These are phyloP conservation scores for Plodia interpunctella DNA, from an alignment of 1,140 invertebrate genomes.

Conservation along the genomic window DNA sequence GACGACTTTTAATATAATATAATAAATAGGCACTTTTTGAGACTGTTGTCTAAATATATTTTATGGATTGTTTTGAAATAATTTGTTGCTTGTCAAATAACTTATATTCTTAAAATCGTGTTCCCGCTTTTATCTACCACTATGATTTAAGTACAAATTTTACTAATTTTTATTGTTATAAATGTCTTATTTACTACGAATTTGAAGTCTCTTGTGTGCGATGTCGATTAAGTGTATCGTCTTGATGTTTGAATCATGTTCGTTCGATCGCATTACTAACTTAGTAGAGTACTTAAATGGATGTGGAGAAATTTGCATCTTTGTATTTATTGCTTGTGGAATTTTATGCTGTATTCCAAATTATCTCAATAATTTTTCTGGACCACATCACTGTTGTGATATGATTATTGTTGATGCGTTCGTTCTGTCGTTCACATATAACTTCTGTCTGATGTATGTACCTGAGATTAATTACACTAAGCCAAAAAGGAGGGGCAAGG, in stretches of 20 bases:
- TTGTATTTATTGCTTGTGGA: not conserved
- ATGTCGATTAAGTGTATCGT: constrained; percentile 23
- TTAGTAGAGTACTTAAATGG: not conserved
- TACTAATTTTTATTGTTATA: constrained; percentile 72
- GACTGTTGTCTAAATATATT: constrained; percentile 73
- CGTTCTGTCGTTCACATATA: not conserved
- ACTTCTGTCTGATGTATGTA: not conserved
- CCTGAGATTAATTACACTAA: constrained; percentile 7
- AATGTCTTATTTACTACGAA: constrained; percentile 54
- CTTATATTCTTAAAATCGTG: constrained; percentile 46
- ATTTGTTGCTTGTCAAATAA: constrained; percentile 65
- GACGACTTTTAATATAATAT: constrained; percentile 48
- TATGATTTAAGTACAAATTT: constrained; percentile 75
- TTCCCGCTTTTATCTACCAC: constrained; percentile 54
- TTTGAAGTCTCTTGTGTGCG: constrained; percentile 39
- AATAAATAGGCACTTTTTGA: constrained; percentile 59
- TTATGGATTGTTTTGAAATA: constrained; percentile 69
- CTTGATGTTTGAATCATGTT: constrained; percentile 31
- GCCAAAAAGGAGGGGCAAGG: constrained; percentile 3
- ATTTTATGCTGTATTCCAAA: not conserved
- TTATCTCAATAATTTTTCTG: not conserved
- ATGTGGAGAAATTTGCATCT: not conserved
- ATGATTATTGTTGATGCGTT: not conserved
- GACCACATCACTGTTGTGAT: not conserved
- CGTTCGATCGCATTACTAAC: not conserved